Conservation (phyloP, 2,113 vertebrate genomes). For the Crotalus helleri region DNA sequence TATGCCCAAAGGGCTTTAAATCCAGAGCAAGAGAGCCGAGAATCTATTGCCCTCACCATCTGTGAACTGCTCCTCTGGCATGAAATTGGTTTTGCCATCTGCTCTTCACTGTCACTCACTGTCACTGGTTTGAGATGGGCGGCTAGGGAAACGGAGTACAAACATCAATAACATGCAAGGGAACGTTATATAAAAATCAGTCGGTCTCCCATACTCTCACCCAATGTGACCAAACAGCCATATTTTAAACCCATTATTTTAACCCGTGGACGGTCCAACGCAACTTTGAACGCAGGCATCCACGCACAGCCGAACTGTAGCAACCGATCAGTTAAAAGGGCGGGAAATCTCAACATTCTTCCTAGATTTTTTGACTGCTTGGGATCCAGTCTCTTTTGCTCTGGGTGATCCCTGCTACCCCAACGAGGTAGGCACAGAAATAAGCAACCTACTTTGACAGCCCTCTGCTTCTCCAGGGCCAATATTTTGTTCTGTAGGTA, state of each 20-base stretch:
- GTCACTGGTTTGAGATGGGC: not conserved
- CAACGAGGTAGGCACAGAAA: not conserved
- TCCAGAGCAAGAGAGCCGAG: not conserved
- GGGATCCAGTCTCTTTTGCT: not conserved
- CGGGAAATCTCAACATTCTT: not conserved
- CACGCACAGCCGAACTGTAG: not conserved
- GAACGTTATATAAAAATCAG: not conserved
- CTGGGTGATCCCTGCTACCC: not conserved
- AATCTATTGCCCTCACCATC: not conserved
- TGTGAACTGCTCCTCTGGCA: not conserved
- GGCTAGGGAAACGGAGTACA: not conserved
- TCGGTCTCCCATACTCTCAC: not conserved
- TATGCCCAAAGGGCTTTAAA: not conserved
- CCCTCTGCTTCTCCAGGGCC: not conserved
- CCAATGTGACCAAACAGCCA: not conserved
- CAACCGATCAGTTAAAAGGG: not conserved
- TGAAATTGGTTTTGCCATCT: conserved; percentile 58
- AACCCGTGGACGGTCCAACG: not conserved
- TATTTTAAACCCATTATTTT: not conserved
- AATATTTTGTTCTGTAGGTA: not conserved
- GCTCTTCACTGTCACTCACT: not conserved
- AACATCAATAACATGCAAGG: not conserved
- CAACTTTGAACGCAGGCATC: not conserved
- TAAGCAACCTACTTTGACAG: accelerated
- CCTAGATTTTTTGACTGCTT: not conserved